Conservation (phyloP, 1,140 invertebrate species). For the Aricia agestis region DNA sequence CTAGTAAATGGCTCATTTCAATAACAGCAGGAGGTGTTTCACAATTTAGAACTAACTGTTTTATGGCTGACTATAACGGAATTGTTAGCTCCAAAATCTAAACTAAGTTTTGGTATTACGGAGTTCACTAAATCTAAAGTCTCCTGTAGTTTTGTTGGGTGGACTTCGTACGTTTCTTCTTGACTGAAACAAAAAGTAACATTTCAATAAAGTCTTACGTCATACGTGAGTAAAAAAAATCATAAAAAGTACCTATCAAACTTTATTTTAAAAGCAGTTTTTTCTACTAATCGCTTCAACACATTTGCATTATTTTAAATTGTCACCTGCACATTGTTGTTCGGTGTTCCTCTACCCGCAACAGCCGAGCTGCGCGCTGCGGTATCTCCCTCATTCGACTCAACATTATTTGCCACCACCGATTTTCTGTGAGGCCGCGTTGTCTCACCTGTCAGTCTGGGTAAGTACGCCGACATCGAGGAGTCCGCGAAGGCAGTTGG, state of each 20-base stretch:
- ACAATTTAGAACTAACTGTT: constrained; percentile 25
- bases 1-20: not conserved
- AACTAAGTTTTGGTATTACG: constrained; percentile 39
- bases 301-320: too few species aligned
- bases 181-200: constrained; percentile 39
- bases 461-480: constrained; percentile 40
- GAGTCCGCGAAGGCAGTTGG: constrained; percentile 65
- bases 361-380: too few species aligned
- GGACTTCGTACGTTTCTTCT: constrained; percentile 38
- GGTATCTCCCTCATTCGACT: too few species aligned
- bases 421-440: not conserved
- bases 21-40: not conserved
- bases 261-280: too few species aligned
- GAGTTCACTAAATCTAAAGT: constrained; percentile 39
- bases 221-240: too few species aligned
- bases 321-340: too few species aligned
- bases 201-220: not conserved
- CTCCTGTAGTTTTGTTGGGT: constrained; percentile 33
- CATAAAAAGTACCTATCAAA: too few species aligned
- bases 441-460: constrained; percentile 57
- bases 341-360: too few species aligned
- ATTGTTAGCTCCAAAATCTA: constrained; percentile 44
- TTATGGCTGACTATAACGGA: constrained; percentile 38
- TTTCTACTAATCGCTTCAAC: too few species aligned
- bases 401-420: too few species aligned